phyloP scores from a whole-genome alignment of 2,888 invertebrate species.

The Drosophila niveifrons region DNA sequence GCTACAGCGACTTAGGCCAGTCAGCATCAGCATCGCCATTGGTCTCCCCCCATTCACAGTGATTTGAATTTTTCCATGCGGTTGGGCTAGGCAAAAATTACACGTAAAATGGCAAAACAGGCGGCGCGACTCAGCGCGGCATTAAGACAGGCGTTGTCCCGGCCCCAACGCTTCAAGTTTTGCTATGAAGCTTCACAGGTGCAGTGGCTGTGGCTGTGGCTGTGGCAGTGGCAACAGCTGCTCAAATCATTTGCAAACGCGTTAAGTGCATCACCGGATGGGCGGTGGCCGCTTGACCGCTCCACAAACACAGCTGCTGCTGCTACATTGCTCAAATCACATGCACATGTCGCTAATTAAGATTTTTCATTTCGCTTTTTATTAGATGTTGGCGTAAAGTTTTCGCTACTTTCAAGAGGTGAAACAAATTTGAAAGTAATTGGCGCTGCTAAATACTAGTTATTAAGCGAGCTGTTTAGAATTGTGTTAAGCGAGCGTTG shows the following conservation, averaged over 20 bases:
- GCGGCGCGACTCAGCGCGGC: conserved; percentile 39
- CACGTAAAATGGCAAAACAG: conserved; percentile 52
- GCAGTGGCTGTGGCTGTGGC: conserved; percentile 55
- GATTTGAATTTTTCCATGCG: conserved; percentile 76
- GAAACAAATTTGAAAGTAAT: conserved; percentile 46
- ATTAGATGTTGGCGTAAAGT: conserved; percentile 34
- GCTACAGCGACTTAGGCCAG: conserved; percentile 63
- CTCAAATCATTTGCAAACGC: conserved; percentile 76
- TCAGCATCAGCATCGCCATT: conserved; percentile 16
- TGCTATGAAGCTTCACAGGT: conserved; percentile 19
- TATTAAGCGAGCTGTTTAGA: background rate
- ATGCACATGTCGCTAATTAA: conserved; percentile 53
- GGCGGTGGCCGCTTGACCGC: conserved; percentile 48
- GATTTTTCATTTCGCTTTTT: conserved; percentile 57
- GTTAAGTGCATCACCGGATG: conserved; percentile 77
- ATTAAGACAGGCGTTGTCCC: conserved; percentile 37
- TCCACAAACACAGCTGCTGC: conserved; percentile 28
- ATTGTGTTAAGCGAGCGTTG: background rate
- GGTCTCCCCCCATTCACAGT: conserved; percentile 44
- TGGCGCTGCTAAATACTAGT: conserved; percentile 11
- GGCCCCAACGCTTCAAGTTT: conserved; percentile 1
- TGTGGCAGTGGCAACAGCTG: conserved; percentile 66
- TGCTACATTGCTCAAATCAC: conserved; percentile 9
- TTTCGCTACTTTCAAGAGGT: conserved; percentile 12
- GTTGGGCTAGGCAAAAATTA: conserved; percentile 64